Evolutionary conservation across 2,113 vertebrate species (phyloP), one percentile per base, ranked within the genome.

Genomic region (Megaceryle maxima): DNA sequence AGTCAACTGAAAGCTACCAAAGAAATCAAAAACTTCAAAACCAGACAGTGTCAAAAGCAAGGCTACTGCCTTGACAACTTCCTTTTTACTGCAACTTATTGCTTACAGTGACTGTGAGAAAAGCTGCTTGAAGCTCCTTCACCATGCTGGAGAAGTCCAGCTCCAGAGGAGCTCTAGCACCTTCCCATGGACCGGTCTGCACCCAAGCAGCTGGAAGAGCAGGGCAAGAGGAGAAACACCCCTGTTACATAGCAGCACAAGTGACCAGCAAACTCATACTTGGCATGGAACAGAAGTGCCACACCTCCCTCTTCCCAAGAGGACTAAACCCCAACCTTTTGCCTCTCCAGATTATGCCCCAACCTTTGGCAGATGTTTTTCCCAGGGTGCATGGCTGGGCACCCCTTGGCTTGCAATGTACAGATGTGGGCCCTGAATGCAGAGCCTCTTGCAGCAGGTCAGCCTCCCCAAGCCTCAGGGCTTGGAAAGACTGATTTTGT

Each of bases 21-120:
- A 75, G 69, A 84, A 94, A 93, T 88, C 82, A 86, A 93, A 90
- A 64, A 72, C 72, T 92, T 92, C 83, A 73, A 31, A 94, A 80
- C n/a, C 48, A 77, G 59, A 17, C 56, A 39, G 44, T 41, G 69
- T 51, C 66, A 89, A 84, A 94, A 72, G 56, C 6, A 56, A 87
- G 69, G 87, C 43, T 21, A 10, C 55, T 87, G 60, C 62, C 81
- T 62, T 37, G 37, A 82, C 67, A 79, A 28, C n/a, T 83, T 78
- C 33, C 50, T 31, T 96, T 89, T 73, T 48, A 48, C 53, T 57
- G 39, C 43, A 81, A 22, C 33, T 20, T 16, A 16, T 7, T 39
- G 14, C 26, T 68, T 59, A 25, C 20, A 16, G 84, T 15, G 9
- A 17, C 8, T 4, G 35, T 35, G 43, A 79, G 66, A 48, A 82